phyloP scores from a whole-genome alignment of 1,140 invertebrate species.

The Nebria ingens region DNA sequence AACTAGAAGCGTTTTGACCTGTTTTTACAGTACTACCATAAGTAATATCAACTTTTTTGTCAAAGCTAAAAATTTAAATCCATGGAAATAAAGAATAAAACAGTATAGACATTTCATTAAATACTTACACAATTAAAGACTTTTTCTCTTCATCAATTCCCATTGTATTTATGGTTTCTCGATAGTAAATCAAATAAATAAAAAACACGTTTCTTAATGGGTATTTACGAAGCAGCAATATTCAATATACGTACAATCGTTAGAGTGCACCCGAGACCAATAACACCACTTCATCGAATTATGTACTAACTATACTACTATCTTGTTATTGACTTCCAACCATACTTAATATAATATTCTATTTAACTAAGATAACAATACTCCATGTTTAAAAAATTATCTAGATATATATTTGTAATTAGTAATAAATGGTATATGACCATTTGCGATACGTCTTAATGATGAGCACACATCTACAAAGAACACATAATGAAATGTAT shows the following conservation, averaged over 20 bases:
- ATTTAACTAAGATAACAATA: background rate
- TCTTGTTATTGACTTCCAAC: background rate
- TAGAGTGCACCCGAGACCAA: conserved; percentile 7
- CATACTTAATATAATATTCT: background rate
- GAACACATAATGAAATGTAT: no score
- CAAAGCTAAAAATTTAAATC: background rate
- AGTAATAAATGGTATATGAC: no score
- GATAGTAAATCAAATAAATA: background rate
- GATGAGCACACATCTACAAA: no score
- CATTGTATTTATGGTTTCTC: conserved; percentile 5
- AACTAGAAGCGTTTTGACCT: background rate
- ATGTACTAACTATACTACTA: background rate
- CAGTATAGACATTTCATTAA: background rate
- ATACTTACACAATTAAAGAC: background rate
- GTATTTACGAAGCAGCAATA: background rate
- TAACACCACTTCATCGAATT: background rate
- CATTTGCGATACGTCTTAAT: no score
- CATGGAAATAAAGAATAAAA: background rate
- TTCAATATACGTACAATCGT: background rate
- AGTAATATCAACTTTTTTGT: background rate
- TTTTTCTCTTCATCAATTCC: background rate
- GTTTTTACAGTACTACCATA: background rate
- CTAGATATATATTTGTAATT: no score
- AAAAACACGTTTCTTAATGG: background rate
- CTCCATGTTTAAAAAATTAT: no score